These are phyloP conservation scores for Panthera tigris DNA, from an alignment of 2,113 vertebrate species.

Conservation along the genomic window DNA sequence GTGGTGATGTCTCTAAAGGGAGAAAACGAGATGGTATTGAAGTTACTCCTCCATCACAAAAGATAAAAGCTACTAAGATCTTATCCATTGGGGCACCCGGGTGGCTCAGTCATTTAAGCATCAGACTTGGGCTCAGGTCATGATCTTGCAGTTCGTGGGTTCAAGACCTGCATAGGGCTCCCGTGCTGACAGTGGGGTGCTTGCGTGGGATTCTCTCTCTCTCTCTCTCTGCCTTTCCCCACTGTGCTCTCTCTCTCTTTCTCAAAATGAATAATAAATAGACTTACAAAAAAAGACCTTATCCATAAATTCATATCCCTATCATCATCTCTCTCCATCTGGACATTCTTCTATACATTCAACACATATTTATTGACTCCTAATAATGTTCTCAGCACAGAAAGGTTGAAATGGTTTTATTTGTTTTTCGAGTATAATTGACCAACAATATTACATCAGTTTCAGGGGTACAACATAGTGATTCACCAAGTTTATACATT, in stretches of 20 bases:
- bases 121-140: no score
- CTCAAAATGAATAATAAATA: no score
- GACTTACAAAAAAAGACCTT: not conserved
- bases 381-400: not conserved
- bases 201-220: no score
- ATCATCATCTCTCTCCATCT: not conserved
- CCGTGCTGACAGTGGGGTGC: no score
- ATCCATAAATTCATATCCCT: not conserved
- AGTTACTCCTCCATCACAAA: not conserved
- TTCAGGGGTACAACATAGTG: not conserved
- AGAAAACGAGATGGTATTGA: not conserved
- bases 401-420: not conserved
- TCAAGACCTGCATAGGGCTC: no score
- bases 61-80: not conserved
- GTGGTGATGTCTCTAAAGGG: not conserved
- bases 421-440: not conserved
- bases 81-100: no score
- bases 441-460: not conserved
- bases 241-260: no score
- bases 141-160: no score
- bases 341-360: not conserved
- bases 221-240: no score
- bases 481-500: not conserved
- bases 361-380: not conserved
- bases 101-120: no score